Evolutionary conservation across 37 sponge, comb jelly and placozoan genomes (phyloP).

Genomic region (Cliona cf. orientalis): DNA sequence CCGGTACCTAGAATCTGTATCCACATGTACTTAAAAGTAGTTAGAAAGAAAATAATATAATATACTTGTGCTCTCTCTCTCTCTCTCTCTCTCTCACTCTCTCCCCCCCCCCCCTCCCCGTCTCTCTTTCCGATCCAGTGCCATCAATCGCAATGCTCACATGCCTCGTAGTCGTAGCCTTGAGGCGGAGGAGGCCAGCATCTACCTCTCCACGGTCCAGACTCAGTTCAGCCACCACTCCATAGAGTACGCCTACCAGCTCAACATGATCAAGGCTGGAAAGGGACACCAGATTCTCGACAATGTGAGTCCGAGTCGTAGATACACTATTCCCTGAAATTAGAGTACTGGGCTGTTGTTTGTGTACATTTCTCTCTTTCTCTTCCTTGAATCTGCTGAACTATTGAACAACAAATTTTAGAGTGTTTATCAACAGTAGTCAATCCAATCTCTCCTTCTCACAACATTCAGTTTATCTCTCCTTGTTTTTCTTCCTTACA

Average conservation of each 20-base stretch:
- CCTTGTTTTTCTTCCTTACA: slow-evolving; percentile 6
- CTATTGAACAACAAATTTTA: too few species aligned
- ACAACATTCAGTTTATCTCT: not conserved
- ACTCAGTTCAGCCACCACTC: slow-evolving; percentile 64
- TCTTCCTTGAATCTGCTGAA: too few species aligned
- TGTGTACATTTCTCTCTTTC: too few species aligned
- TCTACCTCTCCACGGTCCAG: slow-evolving; percentile 9
- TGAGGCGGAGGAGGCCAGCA: slow-evolving; percentile 71
- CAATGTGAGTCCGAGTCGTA: slow-evolving; percentile 27
- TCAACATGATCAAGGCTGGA: slow-evolving; percentile 39
- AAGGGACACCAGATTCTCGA: slow-evolving; percentile 58
- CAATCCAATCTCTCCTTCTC: not conserved
- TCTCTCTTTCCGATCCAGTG: slow-evolving; percentile 37
- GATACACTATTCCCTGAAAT: not conserved
- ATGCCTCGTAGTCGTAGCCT: slow-evolving; percentile 22
- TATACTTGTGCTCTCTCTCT: not conserved
- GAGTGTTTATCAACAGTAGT: too few species aligned
- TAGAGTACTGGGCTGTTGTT: slow-evolving; percentile 13
- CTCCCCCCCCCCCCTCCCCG: not conserved
- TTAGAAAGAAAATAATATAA: too few species aligned
- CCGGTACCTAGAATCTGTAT: too few species aligned
- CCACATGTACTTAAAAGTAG: too few species aligned
- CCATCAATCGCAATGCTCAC: slow-evolving; percentile 47
- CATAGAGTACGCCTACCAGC: slow-evolving; percentile 69
- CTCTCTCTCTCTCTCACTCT: not conserved